Percentiles rank a stretch among this genome's conserved stretches.
Conservation (phyloP, 1,140 invertebrate genomes). For the Dysdera silvatica region DNA sequence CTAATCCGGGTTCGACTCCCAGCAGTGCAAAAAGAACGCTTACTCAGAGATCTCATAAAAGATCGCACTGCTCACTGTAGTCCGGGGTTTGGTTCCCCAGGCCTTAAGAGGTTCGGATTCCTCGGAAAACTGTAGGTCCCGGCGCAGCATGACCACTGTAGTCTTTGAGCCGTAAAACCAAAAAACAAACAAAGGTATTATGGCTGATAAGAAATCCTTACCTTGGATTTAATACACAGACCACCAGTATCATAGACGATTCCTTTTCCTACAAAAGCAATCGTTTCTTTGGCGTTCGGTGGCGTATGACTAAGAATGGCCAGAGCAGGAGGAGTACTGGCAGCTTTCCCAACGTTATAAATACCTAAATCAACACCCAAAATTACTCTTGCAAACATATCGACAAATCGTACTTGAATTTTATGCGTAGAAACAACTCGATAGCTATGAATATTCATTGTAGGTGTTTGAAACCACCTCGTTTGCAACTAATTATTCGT, state of each 20-base stretch:
- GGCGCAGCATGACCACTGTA: too few species aligned
- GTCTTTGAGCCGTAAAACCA: too few species aligned
- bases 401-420: background rate
- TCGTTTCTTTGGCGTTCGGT: constrained; percentile 57
- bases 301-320: constrained; percentile 62
- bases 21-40: too few species aligned
- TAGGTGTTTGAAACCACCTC: background rate
- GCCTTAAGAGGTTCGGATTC: too few species aligned
- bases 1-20: too few species aligned
- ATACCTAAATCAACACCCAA: constrained; percentile 49
- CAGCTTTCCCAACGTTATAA: constrained; percentile 78
- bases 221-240: constrained; percentile 78
- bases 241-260: constrained; percentile 92
- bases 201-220: constrained; percentile 38
- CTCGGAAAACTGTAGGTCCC: too few species aligned
- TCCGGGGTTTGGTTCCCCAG: too few species aligned
- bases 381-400: background rate
- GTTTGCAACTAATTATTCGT: background rate
- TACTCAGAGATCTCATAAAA: too few species aligned
- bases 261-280: constrained; percentile 85
- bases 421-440: background rate
- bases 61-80: too few species aligned
- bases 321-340: constrained; percentile 64
- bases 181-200: too few species aligned
- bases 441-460: background rate